A percentile compares a stretch with the other conserved stretches of the same genome.
These are phyloP conservation scores for Tethya wilhelma DNA, from an alignment of 37 sponge, comb jelly and placozoan species.

Conservation along the genomic window DNA sequence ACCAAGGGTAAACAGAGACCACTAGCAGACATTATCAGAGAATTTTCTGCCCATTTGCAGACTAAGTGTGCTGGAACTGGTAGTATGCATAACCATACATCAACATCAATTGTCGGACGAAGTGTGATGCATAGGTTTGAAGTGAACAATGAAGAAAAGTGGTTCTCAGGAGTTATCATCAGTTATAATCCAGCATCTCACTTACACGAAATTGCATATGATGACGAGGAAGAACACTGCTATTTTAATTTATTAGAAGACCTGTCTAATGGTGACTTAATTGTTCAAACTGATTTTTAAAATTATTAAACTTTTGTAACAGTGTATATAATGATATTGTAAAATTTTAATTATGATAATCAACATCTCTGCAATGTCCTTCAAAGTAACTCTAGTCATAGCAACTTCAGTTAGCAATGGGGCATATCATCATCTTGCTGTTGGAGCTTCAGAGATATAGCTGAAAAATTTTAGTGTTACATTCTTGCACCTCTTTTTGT, in stretches of 20 bases:
- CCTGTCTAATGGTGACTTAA: constrained; percentile 31
- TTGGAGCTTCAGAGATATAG: too few relatives aligned
- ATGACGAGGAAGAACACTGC: constrained; percentile 39
- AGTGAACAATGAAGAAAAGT: constrained; percentile 33
- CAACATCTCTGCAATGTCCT: too few relatives aligned
- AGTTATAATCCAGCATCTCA: constrained; percentile 43
- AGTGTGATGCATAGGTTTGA: constrained; percentile 29
- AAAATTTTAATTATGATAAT: too few relatives aligned
- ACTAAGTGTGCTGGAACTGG: background rate
- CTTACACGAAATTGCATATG: constrained; percentile 48
- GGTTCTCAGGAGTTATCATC: constrained; percentile 31
- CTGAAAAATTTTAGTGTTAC: too few relatives aligned
- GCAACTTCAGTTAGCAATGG: too few relatives aligned
- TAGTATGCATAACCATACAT: constrained; percentile 4
- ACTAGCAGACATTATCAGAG: constrained; percentile 29
- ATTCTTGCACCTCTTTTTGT: too few relatives aligned
- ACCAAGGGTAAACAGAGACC: constrained; percentile 34
- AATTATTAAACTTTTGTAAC: background rate
- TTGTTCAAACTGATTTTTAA: constrained; percentile 15
- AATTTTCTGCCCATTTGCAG: constrained; percentile 31
- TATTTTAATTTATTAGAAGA: constrained; percentile 46
- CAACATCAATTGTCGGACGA: constrained; percentile 33
- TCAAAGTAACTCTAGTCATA: too few relatives aligned
- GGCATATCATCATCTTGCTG: too few relatives aligned
- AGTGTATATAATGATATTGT: too few relatives aligned